Evolutionary conservation across 2,113 vertebrate species (phyloP).

Genomic region (Callaeas wilsoni): DNA sequence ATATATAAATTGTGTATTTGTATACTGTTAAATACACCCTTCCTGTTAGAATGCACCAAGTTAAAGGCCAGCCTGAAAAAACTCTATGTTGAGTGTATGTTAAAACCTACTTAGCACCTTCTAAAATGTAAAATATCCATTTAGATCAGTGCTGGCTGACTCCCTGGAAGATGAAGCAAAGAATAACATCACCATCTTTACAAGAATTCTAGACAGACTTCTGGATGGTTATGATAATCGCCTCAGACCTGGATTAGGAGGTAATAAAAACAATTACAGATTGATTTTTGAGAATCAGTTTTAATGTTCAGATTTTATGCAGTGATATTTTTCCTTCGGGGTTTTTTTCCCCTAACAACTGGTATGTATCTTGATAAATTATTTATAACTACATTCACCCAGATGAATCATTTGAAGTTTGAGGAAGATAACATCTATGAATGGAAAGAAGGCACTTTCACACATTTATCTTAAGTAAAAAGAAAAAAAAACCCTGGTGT

Average conservation of each 20-base stretch:
- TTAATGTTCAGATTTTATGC: slow-evolving; percentile 26
- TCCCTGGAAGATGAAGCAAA: slow-evolving; percentile 89
- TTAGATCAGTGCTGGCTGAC: slow-evolving; percentile 87
- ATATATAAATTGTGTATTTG: neutral
- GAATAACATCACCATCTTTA: slow-evolving; percentile 98
- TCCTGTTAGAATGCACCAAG: neutral
- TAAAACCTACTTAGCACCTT: slow-evolving; percentile 19
- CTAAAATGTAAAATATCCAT: slow-evolving; percentile 71
- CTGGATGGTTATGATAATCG: slow-evolving; percentile 99
- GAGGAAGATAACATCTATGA: slow-evolving; percentile 50
- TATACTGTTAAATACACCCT: neutral
- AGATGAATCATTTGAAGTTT: slow-evolving; percentile 48
- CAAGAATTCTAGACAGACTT: slow-evolving; percentile 96
- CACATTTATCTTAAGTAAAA: slow-evolving; percentile 42
- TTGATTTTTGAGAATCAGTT: neutral
- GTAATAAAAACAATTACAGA: slow-evolving; percentile 74
- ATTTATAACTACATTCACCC: slow-evolving; percentile 42
- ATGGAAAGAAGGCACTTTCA: slow-evolving; percentile 45
- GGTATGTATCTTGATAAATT: slow-evolving; percentile 33
- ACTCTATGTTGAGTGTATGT: neutral
- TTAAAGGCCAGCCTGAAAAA: neutral
- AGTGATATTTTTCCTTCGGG: neutral
- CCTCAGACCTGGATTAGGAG: slow-evolving; percentile 95
- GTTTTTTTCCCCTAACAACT: neutral
- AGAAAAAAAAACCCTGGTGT: neutral